Percentiles rank a stretch among this genome's conserved stretches.
phyloP scores from a whole-genome alignment of 2,797 vertebrate species.

The Cuculus canorus region DNA sequence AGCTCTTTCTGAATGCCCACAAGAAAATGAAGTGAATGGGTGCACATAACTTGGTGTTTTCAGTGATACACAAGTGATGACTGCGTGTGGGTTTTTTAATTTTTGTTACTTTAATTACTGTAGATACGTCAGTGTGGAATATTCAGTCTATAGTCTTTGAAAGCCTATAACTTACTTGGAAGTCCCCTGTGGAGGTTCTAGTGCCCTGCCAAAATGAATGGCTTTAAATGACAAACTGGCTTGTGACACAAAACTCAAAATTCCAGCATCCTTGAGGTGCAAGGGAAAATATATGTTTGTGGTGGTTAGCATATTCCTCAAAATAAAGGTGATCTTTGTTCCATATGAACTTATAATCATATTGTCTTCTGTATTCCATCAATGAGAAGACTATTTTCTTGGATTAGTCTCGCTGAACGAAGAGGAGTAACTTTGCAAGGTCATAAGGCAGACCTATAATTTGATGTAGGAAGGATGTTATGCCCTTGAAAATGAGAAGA shows the following conservation, averaged over 20 bases:
- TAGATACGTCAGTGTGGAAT: neutral
- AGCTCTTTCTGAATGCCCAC: neutral
- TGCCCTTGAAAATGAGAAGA: neutral
- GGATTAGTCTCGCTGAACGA: constrained; percentile 1
- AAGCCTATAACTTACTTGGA: neutral
- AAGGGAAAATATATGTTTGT: neutral
- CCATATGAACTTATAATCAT: neutral
- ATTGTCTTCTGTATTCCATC: neutral
- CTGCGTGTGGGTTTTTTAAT: neutral
- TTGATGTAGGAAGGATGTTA: constrained; percentile 1
- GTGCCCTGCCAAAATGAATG: neutral
- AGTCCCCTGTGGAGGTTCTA: neutral
- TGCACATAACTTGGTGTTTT: neutral
- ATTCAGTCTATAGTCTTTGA: neutral
- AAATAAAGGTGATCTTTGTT: neutral
- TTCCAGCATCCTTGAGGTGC: neutral
- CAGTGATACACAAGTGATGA: neutral
- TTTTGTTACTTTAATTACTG: neutral
- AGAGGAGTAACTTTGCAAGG: neutral
- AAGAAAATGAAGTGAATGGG: neutral
- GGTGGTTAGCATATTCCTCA: neutral
- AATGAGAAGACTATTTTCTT: neutral
- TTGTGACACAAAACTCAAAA: fast-evolving
- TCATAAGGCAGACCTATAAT: neutral
- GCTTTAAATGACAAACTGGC: neutral